Evolutionary conservation across 2,113 vertebrate species (phyloP).

Genomic region (Nothocercus julius): DNA sequence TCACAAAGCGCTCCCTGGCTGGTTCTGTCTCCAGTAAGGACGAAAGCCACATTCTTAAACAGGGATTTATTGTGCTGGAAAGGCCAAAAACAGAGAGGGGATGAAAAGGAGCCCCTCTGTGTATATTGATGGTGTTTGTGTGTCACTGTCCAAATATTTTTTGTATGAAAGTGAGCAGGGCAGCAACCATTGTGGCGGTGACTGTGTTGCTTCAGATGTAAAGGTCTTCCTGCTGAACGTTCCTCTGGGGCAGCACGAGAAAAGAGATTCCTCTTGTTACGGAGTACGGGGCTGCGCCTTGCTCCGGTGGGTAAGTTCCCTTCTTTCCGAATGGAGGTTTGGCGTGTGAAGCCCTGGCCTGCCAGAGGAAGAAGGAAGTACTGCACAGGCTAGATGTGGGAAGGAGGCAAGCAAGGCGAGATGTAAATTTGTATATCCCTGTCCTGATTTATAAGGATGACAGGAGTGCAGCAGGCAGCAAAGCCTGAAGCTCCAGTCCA

Average conservation of each 20-base stretch:
- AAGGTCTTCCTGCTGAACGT: neutral
- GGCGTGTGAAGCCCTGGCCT: neutral
- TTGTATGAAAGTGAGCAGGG: neutral
- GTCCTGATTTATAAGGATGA: neutral
- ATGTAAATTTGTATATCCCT: neutral
- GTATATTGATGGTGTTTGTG: neutral
- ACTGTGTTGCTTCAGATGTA: neutral
- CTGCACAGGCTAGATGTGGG: neutral
- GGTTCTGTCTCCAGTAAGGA: neutral
- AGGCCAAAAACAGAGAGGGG: neutral
- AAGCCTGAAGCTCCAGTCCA: neutral
- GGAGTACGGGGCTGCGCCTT: neutral
- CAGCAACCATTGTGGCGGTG: neutral
- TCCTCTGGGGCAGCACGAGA: neutral
- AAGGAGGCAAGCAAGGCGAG: neutral
- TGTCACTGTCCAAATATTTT: neutral
- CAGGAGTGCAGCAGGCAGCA: neutral
- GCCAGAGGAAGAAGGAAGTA: neutral
- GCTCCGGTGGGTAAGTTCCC: neutral
- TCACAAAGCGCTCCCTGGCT: neutral
- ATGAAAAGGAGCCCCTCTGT: neutral
- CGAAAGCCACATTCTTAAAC: neutral
- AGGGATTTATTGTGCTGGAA: neutral
- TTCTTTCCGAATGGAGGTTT: neutral
- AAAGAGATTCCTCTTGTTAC: neutral